phyloP scores from a whole-genome alignment of 2,888 invertebrate species.

The Agrotis clavis region DNA sequence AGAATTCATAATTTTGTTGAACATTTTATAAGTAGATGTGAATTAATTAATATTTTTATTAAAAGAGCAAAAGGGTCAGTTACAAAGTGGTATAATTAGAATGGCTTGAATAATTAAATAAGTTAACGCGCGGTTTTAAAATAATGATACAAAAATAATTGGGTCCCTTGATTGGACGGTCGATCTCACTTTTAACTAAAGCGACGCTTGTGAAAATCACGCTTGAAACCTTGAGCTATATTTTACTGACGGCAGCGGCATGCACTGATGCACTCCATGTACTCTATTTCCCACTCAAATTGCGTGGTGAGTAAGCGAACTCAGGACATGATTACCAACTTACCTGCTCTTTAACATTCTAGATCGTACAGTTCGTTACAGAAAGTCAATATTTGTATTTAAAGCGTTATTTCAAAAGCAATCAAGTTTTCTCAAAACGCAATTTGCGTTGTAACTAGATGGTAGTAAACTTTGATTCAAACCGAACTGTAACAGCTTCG shows the following conservation, averaged over 20 bases:
- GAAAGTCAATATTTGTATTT: constrained; percentile 48
- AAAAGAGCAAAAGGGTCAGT: neutral
- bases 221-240: neutral
- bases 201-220: neutral
- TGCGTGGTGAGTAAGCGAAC: constrained; percentile 19
- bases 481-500: constrained; percentile 15
- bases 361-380: constrained; percentile 33
- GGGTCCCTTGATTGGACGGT: neutral
- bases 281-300: constrained; percentile 1
- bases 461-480: constrained; percentile 5
- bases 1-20: neutral
- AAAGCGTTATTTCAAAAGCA: constrained; percentile 48
- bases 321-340: constrained; percentile 54
- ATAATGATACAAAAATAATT: neutral
- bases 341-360: constrained; percentile 29
- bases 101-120: neutral
- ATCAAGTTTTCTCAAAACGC: constrained; percentile 28
- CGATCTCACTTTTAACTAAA: neutral
- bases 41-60: neutral
- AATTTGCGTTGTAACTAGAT: constrained; percentile 39
- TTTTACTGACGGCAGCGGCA: neutral
- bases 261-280: neutral
- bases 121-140: constrained; percentile 1
- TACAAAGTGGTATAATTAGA: neutral
- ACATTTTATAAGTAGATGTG: neutral